phyloP scores from a whole-genome alignment of 1,140 invertebrate genomes.

The Pseudomyrmex cubaensis region DNA sequence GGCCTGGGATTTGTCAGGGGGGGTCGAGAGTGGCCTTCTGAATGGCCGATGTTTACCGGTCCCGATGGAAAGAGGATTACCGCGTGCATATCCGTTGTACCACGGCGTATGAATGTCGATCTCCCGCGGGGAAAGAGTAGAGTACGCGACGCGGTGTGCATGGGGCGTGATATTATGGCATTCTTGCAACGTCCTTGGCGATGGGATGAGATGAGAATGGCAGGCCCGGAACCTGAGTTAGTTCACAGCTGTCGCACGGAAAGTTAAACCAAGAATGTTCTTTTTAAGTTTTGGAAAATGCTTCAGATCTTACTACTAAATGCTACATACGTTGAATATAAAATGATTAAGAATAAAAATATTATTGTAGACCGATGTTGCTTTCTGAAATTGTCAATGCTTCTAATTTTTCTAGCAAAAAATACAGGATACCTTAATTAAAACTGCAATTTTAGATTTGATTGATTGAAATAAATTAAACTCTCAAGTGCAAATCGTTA shows the following conservation, averaged over 20 bases:
- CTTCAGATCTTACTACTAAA: no score
- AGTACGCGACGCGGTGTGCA: slow-evolving; percentile 53
- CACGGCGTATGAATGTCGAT: slow-evolving; percentile 46
- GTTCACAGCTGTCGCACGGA: slow-evolving; percentile 20
- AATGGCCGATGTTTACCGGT: slow-evolving; percentile 77
- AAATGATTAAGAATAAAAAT: no score
- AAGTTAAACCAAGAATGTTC: slow-evolving; percentile 18
- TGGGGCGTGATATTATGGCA: slow-evolving; percentile 63
- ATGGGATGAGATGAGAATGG: slow-evolving; percentile 33
- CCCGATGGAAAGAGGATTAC: slow-evolving; percentile 75
- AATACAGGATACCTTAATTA: no score
- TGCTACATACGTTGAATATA: no score
- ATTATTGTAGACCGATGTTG: no score
- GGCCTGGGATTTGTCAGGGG: slow-evolving; percentile 68
- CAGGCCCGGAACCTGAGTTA: slow-evolving; percentile 30
- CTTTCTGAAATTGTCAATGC: no score
- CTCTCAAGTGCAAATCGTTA: background rate
- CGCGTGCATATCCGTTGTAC: slow-evolving; percentile 61
- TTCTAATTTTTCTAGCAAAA: no score
- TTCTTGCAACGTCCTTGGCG: slow-evolving; percentile 49
- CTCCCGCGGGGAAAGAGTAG: slow-evolving; percentile 62
- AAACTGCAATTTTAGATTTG: background rate
- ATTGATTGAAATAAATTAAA: background rate
- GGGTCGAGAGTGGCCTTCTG: slow-evolving; percentile 52
- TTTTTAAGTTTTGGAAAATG: background rate